phyloP scores from a whole-genome alignment of 2,888 invertebrate species.

The Acleris sparsana region DNA sequence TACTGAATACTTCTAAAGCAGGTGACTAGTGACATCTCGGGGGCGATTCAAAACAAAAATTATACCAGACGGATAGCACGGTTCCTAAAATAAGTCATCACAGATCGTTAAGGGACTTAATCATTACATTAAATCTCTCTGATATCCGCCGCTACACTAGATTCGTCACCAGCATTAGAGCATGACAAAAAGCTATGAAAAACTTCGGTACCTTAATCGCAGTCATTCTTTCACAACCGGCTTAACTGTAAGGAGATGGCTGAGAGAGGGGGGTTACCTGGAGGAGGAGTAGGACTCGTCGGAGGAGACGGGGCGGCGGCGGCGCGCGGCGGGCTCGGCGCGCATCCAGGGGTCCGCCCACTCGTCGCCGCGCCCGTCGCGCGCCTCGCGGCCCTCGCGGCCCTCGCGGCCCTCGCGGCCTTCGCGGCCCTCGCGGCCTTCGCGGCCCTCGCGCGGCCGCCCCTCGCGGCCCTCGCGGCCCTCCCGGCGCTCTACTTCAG shows the following conservation, averaged over 20 bases:
- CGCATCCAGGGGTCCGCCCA: constrained; percentile 98
- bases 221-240: constrained; percentile 20
- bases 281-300: constrained; percentile 78
- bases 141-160: no score
- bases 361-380: constrained; percentile 88
- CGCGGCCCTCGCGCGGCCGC: constrained; percentile 39
- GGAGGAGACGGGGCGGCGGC: constrained; percentile 69
- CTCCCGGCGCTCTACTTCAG: constrained; percentile 66
- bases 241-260: constrained; percentile 6
- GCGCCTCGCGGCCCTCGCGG: constrained; percentile 46
- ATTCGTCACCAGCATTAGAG: constrained; percentile 14
- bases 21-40: not conserved
- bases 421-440: constrained; percentile 81
- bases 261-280: constrained; percentile 55
- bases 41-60: no score
- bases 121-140: no score
- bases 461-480: constrained; percentile 49
- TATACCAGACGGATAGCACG: no score
- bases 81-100: no score
- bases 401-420: constrained; percentile 47
- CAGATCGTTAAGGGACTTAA: no score
- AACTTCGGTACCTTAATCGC: constrained; percentile 25
- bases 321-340: constrained; percentile 79
- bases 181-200: constrained; percentile 29
- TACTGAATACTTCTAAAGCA: constrained; percentile 17